Evolutionary conservation across 2,888 invertebrate genomes (phyloP).

Genomic region (Drosophila rubida): DNA sequence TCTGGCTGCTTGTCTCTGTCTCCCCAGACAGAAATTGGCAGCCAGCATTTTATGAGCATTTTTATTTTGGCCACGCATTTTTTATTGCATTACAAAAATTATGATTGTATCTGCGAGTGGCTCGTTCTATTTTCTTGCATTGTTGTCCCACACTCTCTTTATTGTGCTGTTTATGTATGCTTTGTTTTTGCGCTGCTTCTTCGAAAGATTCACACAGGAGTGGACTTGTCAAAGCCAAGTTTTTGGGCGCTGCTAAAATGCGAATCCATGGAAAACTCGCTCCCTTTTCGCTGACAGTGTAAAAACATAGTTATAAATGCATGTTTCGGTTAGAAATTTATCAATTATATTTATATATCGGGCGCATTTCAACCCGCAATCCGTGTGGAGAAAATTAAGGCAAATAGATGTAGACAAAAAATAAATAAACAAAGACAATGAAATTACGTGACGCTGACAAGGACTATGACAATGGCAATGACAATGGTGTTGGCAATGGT

Average conservation of each 20-base stretch:
- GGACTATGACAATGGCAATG: conserved; percentile 57
- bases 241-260: conserved; percentile 27
- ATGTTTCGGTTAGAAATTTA: no score
- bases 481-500: conserved; percentile 17
- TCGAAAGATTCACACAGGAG: conserved; percentile 22
- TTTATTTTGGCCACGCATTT: conserved; percentile 77
- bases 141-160: not conserved
- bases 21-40: conserved; percentile 57
- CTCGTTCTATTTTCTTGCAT: conserved; percentile 20
- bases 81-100: conserved; percentile 74
- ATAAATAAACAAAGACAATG: conserved; percentile 65
- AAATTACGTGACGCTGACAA: conserved; percentile 74
- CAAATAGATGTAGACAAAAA: conserved; percentile 47
- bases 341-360: no score
- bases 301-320: no score
- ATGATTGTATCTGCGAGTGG: conserved; percentile 64
- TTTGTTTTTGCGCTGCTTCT: conserved; percentile 4
- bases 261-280: no score
- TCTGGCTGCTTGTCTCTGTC: not conserved
- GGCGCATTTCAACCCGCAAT: conserved; percentile 10
- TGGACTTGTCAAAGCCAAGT: not conserved
- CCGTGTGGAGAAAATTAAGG: conserved; percentile 32
- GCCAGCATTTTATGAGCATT: conserved; percentile 66
- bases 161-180: conserved; percentile 34
- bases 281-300: no score